Evolutionary conservation across 2,888 invertebrate genomes (phyloP), one percentile per base, ranked within the genome.

Genomic region (Melanostoma mellinum): DNA sequence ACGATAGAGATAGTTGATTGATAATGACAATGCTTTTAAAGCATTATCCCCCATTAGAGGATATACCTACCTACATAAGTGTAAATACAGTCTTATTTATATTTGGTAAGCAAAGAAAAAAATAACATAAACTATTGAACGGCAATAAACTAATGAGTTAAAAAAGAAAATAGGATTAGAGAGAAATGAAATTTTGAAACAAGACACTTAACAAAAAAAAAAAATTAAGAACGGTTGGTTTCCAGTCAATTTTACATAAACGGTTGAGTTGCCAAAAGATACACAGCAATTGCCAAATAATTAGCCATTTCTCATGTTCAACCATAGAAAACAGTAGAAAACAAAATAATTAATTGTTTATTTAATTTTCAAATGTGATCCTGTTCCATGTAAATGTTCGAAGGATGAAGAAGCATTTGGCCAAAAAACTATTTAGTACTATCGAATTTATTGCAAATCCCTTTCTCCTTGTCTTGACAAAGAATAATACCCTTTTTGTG

Each of bases 201-300:
- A 10, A 48, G 67, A 73, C 33, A 53, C 36, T 44, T 8, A 35
- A 60, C 10, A 20, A 36, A 55, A 55, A 20, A 50, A 68, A 30
- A 69, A 56, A 20, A 67, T 42, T 10, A 53, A 56, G 2, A 58
- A 63, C 63, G 55, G 61, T 81, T 81, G 68, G 77, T 77, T 81
- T 81, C 77, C 52, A 73, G 81, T 77, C 76, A 81, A 81, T 81
- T 80, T 71, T 52, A 75, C 35, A 60, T 50, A 36, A n/a, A 20
- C 69, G 40, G 50, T 40, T 65, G 36, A 46, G 48, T 71, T 69
- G 42, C 61, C 40, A 74, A 74, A 68, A 50, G 42, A 52, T 52
- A 52, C 0, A 38, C n/a, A 30, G 30, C 46, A 32, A 38, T 55
- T 35, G 40, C 6, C 33, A 58, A 61, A 68, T 35, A 63, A 38